Evolutionary conservation across 2,888 invertebrate genomes (phyloP), one percentile per base, ranked within the genome.

Genomic region (Anaspis maculata): DNA sequence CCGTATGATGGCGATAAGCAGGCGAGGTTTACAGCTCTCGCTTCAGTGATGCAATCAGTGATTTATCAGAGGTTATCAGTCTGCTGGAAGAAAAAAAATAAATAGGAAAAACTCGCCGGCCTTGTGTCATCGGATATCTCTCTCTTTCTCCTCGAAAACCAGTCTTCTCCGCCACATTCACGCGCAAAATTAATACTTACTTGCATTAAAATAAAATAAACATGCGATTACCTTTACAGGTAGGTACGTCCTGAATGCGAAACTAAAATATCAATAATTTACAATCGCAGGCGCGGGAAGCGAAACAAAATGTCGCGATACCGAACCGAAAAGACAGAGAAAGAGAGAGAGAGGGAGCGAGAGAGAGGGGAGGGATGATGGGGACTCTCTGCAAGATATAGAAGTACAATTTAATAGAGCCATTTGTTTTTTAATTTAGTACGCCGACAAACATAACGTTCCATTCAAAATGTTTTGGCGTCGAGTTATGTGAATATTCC

Each of bases 361-460:
- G 27, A 37, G 33, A 25, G 29, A 37, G 19, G 12, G 37, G 37
- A 31, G 24, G 32, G 37, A 29, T 35, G 36, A 36, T 40, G 37
- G 41, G 41, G n/a, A n/a, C n/a, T n/a, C n/a, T n/a, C n/a, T n/a
- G n/a, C 45, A 45, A 50, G 52, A 52, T 48, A 54, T 59, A 53
- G 50, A 56, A 56, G 48, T 50, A 52, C 55, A 53, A 54, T 59
- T 61, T 61, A 61, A 62, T 62, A 61, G 56, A 63, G 61, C 56
- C 57, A 60, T 64, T 62, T 48, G 44, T 52, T 57, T 60, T 59
- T 59, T 56, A 62, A 59, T 60, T 61, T 61, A 60, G 48, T 58
- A 50, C 48, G 52, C 61, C 61, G 62, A 60, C 62, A 61, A 59
- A 60, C 56, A 51, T 46, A 45, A 44, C 42, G 46, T 42, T 32